These are phyloP conservation scores for Psammodynastes pulverulentus DNA, from an alignment of 2,113 vertebrate genomes.

Conservation along the genomic window DNA sequence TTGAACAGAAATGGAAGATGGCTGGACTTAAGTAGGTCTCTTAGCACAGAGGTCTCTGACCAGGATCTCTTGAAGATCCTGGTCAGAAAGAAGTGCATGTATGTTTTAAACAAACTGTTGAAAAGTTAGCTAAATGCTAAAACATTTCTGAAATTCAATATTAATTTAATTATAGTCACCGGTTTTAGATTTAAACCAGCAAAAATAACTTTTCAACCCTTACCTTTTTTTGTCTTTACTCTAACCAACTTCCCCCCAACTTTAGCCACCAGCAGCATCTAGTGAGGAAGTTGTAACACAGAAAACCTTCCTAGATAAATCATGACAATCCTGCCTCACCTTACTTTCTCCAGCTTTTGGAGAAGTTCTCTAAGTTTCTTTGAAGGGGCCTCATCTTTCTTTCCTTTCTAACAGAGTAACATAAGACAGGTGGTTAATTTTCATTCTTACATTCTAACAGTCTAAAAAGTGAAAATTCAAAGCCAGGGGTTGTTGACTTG, in stretches of 20 bases:
- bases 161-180: background rate
- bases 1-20: background rate
- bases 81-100: background rate
- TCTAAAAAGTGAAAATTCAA: constrained; percentile 43
- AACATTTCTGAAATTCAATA: background rate
- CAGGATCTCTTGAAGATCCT: background rate
- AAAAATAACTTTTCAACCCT: background rate
- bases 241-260: background rate
- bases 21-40: background rate
- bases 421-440: background rate
- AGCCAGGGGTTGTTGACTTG: background rate
- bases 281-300: too few species aligned
- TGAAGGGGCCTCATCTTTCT: background rate
- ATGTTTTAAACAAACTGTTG: background rate
- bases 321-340: background rate
- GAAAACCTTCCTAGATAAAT: background rate
- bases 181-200: background rate
- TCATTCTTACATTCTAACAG: constrained; percentile 14
- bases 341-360: background rate
- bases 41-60: background rate
- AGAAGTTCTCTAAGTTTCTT: background rate
- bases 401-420: background rate
- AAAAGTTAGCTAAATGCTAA: background rate
- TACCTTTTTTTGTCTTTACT: background rate
- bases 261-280: background rate